Conservation (phyloP, 2,888 invertebrate genomes). For the Steromphala cineraria region DNA sequence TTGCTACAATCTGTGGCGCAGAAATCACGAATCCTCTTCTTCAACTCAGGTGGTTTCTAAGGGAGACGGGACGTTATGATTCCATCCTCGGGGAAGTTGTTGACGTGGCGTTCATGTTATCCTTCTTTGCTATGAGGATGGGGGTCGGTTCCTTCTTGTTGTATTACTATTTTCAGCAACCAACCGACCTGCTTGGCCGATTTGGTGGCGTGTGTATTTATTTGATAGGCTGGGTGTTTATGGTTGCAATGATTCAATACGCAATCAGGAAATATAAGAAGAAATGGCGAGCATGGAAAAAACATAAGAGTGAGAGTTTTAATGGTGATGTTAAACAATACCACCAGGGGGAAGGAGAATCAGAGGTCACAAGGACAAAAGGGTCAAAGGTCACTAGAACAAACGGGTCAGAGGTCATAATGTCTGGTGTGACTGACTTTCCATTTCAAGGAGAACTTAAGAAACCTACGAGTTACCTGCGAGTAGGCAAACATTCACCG, state of each 20-base stretch:
- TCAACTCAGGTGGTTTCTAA: conserved; percentile 73
- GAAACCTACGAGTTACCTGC: background rate
- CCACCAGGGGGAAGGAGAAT: background rate
- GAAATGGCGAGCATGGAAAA: conserved; percentile 9
- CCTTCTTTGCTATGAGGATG: conserved; percentile 69
- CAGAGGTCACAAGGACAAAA: background rate
- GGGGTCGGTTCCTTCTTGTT: conserved; percentile 65
- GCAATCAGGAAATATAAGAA: conserved; percentile 63
- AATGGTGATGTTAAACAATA: background rate
- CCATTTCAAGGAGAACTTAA: conserved; percentile 30
- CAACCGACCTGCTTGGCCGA: conserved; percentile 59
- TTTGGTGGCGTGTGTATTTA: conserved; percentile 70
- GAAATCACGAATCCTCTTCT: conserved; percentile 74
- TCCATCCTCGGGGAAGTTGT: conserved; percentile 61
- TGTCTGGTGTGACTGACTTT: conserved; percentile 15
- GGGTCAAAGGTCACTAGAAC: background rate
- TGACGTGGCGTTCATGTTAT: conserved; percentile 67
- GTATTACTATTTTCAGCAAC: conserved; percentile 63
- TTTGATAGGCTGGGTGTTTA: conserved; percentile 70
- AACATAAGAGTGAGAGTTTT: background rate
- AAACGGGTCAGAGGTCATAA: too few species aligned
- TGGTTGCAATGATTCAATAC: conserved; percentile 67
- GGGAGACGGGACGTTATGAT: conserved; percentile 55
- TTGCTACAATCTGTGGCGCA: conserved; percentile 70
- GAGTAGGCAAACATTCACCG: background rate